Evolutionary conservation across 1,140 invertebrate species (phyloP).

Genomic region (Acyrthosiphon pisum): DNA sequence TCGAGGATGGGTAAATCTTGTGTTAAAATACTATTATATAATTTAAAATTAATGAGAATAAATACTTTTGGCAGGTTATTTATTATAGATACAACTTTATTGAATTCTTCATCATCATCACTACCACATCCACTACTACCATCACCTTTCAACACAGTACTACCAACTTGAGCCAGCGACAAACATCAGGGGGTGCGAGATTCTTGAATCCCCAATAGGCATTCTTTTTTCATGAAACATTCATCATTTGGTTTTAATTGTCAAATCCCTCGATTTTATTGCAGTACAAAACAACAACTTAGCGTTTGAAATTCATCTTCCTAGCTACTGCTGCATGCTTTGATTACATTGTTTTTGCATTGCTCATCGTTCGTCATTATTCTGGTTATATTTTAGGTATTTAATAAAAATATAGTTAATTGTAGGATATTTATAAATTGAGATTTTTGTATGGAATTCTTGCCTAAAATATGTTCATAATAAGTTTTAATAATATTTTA

Average conservation of each 20-base stretch:
- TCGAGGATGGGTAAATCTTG: background rate
- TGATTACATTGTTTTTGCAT: conserved; percentile 41
- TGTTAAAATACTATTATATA: background rate
- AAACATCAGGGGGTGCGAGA: conserved; percentile 39
- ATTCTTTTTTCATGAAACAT: conserved; percentile 16
- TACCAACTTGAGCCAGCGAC: conserved; percentile 48
- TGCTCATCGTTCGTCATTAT: conserved; percentile 47
- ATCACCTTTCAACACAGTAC: conserved; percentile 50
- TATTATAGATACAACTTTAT: conserved; percentile 49
- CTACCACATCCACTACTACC: conserved; percentile 48
- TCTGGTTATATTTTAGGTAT: conserved; percentile 34
- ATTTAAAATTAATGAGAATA: conserved; percentile 46
- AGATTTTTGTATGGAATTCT: background rate
- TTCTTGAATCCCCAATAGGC: conserved; percentile 37
- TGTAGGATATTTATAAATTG: conserved; percentile 28
- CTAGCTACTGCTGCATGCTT: conserved; percentile 20
- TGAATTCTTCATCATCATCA: conserved; percentile 27
- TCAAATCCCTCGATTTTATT: conserved; percentile 20
- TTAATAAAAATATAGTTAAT: background rate
- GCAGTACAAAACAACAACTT: conserved; percentile 23
- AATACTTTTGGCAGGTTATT: conserved; percentile 56
- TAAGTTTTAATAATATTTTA: background rate
- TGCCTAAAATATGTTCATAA: background rate
- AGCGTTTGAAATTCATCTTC: conserved; percentile 36
- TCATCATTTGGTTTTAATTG: background rate